These are phyloP conservation scores for Ophioninae sp. DNA, from an alignment of 2,888 invertebrate genomes.

Conservation along the genomic window DNA sequence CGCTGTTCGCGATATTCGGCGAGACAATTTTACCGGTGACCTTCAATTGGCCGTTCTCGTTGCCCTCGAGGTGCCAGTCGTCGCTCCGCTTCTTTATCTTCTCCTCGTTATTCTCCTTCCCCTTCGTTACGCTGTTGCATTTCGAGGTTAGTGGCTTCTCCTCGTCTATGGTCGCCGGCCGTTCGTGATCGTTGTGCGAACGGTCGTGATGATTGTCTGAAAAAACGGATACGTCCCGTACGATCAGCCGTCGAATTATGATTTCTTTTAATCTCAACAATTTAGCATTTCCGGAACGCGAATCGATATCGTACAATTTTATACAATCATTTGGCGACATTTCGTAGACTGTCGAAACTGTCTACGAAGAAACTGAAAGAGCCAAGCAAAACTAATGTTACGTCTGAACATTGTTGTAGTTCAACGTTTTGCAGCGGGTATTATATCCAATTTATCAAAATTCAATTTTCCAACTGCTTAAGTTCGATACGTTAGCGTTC, in stretches of 20 bases:
- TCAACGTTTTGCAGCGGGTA: too few relatives aligned
- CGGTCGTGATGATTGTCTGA: slow-evolving; percentile 78
- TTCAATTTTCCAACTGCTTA: too few relatives aligned
- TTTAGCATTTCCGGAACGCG: too few relatives aligned
- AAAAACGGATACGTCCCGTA: not conserved
- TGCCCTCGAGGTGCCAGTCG: slow-evolving; percentile 77
- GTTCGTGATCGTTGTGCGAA: slow-evolving; percentile 75
- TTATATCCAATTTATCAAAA: too few relatives aligned
- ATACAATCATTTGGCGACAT: too few relatives aligned
- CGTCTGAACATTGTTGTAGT: too few relatives aligned
- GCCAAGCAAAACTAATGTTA: too few relatives aligned
- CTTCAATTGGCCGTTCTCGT: slow-evolving; percentile 64
- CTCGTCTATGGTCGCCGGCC: slow-evolving; percentile 75
- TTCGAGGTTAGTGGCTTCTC: slow-evolving; percentile 78
- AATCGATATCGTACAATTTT: too few relatives aligned
- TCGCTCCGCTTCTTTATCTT: slow-evolving; percentile 63
- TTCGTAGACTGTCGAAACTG: too few relatives aligned
- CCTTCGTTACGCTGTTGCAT: slow-evolving; percentile 74
- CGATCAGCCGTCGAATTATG: not conserved
- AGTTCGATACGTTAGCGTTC: too few relatives aligned
- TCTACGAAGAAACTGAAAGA: too few relatives aligned
- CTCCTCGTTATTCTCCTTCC: slow-evolving; percentile 74
- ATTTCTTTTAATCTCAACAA: too few relatives aligned
- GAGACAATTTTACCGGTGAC: slow-evolving; percentile 66
- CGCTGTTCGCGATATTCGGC: slow-evolving; percentile 28